These are phyloP conservation scores for Thunnus thynnus DNA, from an alignment of 2,113 vertebrate genomes.

Conservation along the genomic window DNA sequence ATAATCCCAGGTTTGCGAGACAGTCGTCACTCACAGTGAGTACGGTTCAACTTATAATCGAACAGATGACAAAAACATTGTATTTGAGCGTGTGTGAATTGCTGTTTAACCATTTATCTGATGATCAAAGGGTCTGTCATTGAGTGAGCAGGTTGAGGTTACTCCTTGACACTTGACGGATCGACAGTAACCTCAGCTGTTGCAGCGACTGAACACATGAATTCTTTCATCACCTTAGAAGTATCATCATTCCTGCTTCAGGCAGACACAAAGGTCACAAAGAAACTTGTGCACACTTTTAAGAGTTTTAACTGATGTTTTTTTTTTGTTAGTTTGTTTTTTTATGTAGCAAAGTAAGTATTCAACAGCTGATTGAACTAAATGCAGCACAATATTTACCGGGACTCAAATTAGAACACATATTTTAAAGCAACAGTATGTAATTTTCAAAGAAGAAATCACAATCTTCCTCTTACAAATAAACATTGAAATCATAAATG, in stretches of 20 bases:
- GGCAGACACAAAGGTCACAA: not conserved
- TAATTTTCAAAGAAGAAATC: no score
- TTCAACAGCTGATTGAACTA: not conserved
- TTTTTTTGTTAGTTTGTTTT: no score
- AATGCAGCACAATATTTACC: not conserved
- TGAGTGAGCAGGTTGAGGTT: conserved; percentile 11
- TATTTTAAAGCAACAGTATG: no score
- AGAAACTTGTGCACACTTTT: not conserved
- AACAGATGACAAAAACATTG: conserved; percentile 1
- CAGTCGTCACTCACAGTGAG: not conserved
- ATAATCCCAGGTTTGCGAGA: not conserved
- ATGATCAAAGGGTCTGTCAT: conserved; percentile 10
- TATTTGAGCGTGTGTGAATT: conserved; percentile 4
- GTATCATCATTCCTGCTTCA: not conserved
- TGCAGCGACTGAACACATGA: not conserved
- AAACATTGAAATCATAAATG: no score
- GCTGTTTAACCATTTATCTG: conserved; percentile 3
- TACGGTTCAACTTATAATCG: not conserved
- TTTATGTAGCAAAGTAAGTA: not conserved
- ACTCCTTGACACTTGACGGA: conserved; percentile 16
- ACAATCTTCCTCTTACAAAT: no score
- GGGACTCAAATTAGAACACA: not conserved
- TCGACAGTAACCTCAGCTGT: conserved; percentile 9
- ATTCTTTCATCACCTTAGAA: not conserved
- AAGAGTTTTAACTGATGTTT: not conserved